A percentile compares a stretch with the other conserved stretches of the same genome.
Conservation (phyloP, 53 echinoderm and acorn worm species). For the Henricia sp. region DNA sequence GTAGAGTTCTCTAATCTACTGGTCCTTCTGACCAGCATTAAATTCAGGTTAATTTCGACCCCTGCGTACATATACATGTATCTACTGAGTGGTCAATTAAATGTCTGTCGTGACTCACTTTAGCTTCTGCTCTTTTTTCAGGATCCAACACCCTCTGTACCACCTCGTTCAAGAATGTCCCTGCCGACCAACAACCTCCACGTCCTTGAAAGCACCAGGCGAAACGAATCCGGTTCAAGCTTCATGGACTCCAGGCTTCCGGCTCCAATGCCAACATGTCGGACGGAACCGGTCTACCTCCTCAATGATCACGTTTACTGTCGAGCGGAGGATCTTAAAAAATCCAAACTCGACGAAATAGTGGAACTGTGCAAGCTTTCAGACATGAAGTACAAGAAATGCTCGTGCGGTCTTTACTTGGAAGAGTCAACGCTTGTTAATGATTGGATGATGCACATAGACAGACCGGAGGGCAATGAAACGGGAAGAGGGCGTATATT, state of each 20-base stretch:
- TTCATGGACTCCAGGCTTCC: conserved; percentile 38
- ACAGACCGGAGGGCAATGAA: conserved; percentile 67
- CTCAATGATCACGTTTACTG: conserved; percentile 72
- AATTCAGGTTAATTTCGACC: too few relatives aligned
- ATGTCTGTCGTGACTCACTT: too few relatives aligned
- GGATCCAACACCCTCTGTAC: background rate
- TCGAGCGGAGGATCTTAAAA: conserved; percentile 65
- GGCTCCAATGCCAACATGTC: conserved; percentile 77
- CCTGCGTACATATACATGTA: too few relatives aligned
- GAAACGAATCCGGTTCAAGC: too few relatives aligned
- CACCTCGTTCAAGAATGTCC: background rate
- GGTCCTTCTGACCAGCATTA: too few relatives aligned
- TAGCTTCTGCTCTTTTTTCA: too few relatives aligned
- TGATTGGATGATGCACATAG: conserved; percentile 95
- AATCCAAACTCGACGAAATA: conserved; percentile 67
- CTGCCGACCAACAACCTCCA: too few relatives aligned
- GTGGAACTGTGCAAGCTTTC: conserved; percentile 72
- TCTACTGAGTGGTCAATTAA: too few relatives aligned
- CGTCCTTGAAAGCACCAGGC: too few relatives aligned
- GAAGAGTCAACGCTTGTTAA: conserved; percentile 76
- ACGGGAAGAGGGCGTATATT: conserved; percentile 65
- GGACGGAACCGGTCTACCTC: conserved; percentile 66
- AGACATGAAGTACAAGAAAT: conserved; percentile 73
- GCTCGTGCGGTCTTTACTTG: conserved; percentile 88
- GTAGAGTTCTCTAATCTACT: too few relatives aligned